Base-by-base conservation (phyloP, 2,888 invertebrate genomes). In the Cryptosula pallasiana region DNA sequence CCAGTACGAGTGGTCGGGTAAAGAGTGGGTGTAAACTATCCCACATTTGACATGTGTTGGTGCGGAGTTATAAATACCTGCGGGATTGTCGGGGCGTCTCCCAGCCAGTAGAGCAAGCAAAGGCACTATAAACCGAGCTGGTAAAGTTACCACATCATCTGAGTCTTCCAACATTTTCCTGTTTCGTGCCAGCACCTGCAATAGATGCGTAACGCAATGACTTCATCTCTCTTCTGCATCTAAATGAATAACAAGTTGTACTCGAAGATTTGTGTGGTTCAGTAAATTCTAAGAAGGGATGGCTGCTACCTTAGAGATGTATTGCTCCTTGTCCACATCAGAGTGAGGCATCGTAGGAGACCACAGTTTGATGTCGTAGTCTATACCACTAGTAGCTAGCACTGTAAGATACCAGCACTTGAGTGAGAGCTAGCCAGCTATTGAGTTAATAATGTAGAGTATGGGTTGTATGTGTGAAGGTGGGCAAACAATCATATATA, bases 351-450 rank as follows among this genome's bases (percentile, higher is more conserved):
- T 13, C 13, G 16, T 25, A 0, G 93, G 93, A 0, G 90, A 88
- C 92, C 92, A 93, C 0, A 93, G 83, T 84, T 93, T 93, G 34
- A 93, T 88, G 81, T 93, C 92, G 81, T 93, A 92, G 81, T 93
- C 93, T 75, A 93, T 93, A n/a, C 93, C 93, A 75, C 92, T 92
- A 16, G 92, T 91, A 0, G 92, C 92, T 69, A 93, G 84, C 73
- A 86, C 86, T 86, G 74, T 57, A 78, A 75, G 58, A 45, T 5
- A 13, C 20, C 45, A 20, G 9, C n/a, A n/a, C n/a, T n/a, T n/a
- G n/a, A n/a, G n/a, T n/a, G n/a, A n/a, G n/a, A n/a, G n/a, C n/a
- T n/a, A n/a, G n/a, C n/a, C n/a, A n/a, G n/a, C n/a, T n/a, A n/a
- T n/a, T n/a, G n/a, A n/a, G n/a, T n/a, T n/a, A n/a, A n/a, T n/a